Conservation (phyloP, 2,797 vertebrate genomes). For the Pampus argenteus region DNA sequence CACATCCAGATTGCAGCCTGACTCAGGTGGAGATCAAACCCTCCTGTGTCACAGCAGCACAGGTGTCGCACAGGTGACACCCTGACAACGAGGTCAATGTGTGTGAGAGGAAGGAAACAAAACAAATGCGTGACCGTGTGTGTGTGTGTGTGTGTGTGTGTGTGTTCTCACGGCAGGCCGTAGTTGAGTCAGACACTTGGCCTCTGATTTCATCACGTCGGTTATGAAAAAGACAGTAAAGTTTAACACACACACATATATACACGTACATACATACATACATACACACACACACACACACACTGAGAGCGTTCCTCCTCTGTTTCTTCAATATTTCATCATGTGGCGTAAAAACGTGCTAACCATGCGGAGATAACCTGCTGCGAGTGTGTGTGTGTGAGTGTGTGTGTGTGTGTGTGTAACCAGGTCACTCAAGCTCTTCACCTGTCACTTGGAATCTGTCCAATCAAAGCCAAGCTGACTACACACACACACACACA, state of each 20-base stretch:
- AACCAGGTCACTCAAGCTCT: constrained; percentile 61
- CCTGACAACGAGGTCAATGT: constrained; percentile 42
- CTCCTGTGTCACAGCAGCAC: constrained; percentile 31
- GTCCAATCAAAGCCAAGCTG: constrained; percentile 31
- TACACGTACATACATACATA: constrained; percentile 10
- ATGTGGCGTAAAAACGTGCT: constrained; percentile 75
- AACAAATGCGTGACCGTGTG: too few species aligned
- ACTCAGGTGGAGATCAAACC: constrained; percentile 28
- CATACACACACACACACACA: constrained; percentile 11
- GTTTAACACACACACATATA: constrained; percentile 64
- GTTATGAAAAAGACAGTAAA: constrained; percentile 84
- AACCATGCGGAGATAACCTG: constrained; percentile 77
- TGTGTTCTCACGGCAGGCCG: constrained; percentile 68
- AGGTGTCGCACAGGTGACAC: constrained; percentile 55
- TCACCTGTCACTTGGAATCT: constrained; percentile 50
- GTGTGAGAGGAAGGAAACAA: constrained; percentile 17
- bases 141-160: constrained; percentile 26
- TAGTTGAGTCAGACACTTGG: constrained; percentile 84
- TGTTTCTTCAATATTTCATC: constrained; percentile 84
- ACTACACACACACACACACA: constrained; percentile 1
- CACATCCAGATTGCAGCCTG: not conserved
- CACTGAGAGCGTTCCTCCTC: constrained; percentile 44
- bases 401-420: constrained; percentile 15
- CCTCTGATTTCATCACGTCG: constrained; percentile 85
- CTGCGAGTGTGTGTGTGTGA: constrained; percentile 42